Evolutionary conservation across 1,140 invertebrate genomes (phyloP), one percentile per base, ranked within the genome.

Genomic region (Tetragonula clypearis): DNA sequence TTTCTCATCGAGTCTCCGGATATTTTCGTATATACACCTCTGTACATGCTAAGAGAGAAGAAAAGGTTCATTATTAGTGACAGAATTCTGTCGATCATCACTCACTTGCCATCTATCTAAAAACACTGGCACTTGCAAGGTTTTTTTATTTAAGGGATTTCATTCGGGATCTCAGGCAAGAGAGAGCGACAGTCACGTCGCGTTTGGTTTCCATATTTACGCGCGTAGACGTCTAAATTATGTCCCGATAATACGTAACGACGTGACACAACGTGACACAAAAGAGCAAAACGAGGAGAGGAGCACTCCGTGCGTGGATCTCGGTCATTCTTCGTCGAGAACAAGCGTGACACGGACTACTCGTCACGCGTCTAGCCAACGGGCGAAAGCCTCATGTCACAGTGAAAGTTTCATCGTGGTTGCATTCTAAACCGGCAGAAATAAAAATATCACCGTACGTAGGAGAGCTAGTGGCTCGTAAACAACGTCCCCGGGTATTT

Each of bases 391-490:
- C 49, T 78, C 53, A 8, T 49, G 72, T 76, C 60, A 82, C 49
- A 23, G 62, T 82, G 73, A 82, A 82, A 82, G 81, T 82, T 75
- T 76, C 66, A 66, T 76, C 72, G 49, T 17, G 72, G 72, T 82
- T 82, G 69, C 81, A 49, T 75, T 41, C 26, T n/a, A 49, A 49
- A 56, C 26, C 14, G 72, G 14, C n/a, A 84, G 79, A 84, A 79
- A 79, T 84, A 79, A 79, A 79, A 79, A 79, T 71, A 79, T 84
- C 72, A 19, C 68, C 56, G 73, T 30, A n/a, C 71, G 82, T 49
- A 49, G 58, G 58, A 84, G 49, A 83, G 55, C 49, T n/a, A 66
- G 80, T 75, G 76, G 30, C 72, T 58, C 53, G 60, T 82, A 82
- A 85, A 75, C 41, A 81, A 82, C 30, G 62, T 66, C 58, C 11